Evolutionary conservation across 2,888 invertebrate genomes (phyloP).

Genomic region (Ophion costatus): DNA sequence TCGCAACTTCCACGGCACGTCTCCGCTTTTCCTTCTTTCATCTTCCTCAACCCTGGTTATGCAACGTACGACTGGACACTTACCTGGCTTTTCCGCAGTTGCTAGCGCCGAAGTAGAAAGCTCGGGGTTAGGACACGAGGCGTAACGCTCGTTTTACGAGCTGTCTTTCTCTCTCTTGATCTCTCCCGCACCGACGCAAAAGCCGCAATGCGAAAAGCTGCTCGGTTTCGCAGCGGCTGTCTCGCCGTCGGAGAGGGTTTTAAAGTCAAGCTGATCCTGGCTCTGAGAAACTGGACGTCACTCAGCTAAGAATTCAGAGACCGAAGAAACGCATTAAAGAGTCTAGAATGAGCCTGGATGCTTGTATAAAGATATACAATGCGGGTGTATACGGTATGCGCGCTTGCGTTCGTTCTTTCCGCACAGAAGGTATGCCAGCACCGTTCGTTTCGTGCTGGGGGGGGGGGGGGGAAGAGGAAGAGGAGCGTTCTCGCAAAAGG

Average conservation of each 20-base stretch:
- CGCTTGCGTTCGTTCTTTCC: constrained; percentile 3
- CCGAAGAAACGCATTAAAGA: constrained; percentile 57
- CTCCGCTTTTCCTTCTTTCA: constrained; percentile 17
- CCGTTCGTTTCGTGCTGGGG: constrained; percentile 48
- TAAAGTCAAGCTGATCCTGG: constrained; percentile 51
- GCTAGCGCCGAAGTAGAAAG: constrained; percentile 28
- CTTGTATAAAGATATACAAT: background rate
- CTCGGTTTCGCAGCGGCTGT: constrained; percentile 30
- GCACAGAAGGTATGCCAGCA: constrained; percentile 8
- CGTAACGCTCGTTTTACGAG: constrained; percentile 56
- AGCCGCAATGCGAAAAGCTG: constrained; percentile 64
- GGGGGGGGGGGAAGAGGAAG: constrained; percentile 33
- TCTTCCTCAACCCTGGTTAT: constrained; percentile 48
- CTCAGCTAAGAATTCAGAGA: constrained; percentile 42
- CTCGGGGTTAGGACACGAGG: constrained; percentile 19
- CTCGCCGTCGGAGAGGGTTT: constrained; percentile 46
- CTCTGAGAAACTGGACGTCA: constrained; percentile 40
- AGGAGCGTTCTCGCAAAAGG: constrained; percentile 50
- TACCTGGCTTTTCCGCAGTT: constrained; percentile 46
- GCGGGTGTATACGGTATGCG: constrained; percentile 19
- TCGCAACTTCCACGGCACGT: constrained; percentile 2
- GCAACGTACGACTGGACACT: constrained; percentile 14
- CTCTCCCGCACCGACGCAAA: constrained; percentile 11
- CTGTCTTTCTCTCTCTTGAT: background rate
- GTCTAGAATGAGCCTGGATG: constrained; percentile 42